Base-by-base conservation (phyloP, 2,113 vertebrate genomes). In the Stigmatopora argus region DNA sequence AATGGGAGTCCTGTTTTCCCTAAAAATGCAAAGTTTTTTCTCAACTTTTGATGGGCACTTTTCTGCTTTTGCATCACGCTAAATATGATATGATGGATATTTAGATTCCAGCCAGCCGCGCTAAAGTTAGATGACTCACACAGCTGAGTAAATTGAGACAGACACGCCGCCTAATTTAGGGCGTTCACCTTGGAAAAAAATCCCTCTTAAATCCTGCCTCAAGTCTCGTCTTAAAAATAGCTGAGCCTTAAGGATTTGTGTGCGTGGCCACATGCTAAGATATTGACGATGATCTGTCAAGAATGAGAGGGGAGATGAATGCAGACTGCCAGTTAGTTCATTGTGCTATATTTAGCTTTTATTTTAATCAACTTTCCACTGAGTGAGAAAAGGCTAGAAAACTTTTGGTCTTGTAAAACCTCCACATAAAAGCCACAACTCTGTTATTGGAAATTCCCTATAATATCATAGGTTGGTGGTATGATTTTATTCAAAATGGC, bases 61-160 rank as follows among this genome's bases (percentile, higher is more conserved):
- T 47, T 47, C 5, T 23, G 31, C 67, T 64, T 73, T 82, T 65
- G 55, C 56, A 52, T 59, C 45, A 17, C 13, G 21, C 62, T 58
- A 4, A 67, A 67, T 65, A 35, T 21, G 34, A 9, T 64, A 49
- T 19, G 65, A 66, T 67, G 63, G 68, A 72, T 80, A 65, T 72
- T 74, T 48, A 56, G 62, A 65, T 70, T 46, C 17, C 38, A 64
- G 26, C 59, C 44, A 56, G 64, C 0, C 4, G 23, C n/a, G 49
- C 81, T 72, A 82, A 85, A 83, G 65, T 84, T 82, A 81, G 81
- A 5, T 4, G 35, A 74, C 52, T 56, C 6, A 58, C 72, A 74
- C 77, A 83, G 86, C 86, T 77, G 77, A 72, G 82, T 71, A 80
- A 83, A 86, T 69, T 75, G 83, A 86, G 75, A 80, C 56, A 61